These are phyloP conservation scores for Campaea margaritaria DNA, from an alignment of 2,888 invertebrate genomes.

Conservation along the genomic window DNA sequence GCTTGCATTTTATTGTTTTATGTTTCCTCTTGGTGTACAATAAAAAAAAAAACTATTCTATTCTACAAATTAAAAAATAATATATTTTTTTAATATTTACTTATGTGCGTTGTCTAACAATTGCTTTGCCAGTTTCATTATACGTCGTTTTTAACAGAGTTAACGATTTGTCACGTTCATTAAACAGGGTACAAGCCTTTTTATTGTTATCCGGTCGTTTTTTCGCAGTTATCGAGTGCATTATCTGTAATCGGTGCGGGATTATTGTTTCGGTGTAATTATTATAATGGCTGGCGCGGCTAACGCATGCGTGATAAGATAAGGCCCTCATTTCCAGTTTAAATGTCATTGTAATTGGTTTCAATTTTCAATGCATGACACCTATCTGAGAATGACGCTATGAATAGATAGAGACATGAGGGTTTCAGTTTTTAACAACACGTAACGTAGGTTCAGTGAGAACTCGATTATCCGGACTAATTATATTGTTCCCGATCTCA, in stretches of 20 bases:
- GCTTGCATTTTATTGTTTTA: too few relatives aligned
- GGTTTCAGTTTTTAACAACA: too few relatives aligned
- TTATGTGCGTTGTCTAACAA: too few relatives aligned
- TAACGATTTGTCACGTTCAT: not conserved
- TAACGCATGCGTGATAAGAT: slow-evolving; percentile 33
- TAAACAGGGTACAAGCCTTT: not conserved
- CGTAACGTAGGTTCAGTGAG: too few relatives aligned
- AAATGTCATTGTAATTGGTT: slow-evolving; percentile 2
- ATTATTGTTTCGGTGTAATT: slow-evolving; percentile 26
- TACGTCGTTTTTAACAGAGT: too few relatives aligned
- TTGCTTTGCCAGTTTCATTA: too few relatives aligned
- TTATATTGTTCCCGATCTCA: too few relatives aligned
- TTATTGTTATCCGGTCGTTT: not conserved
- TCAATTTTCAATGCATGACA: slow-evolving; percentile 13
- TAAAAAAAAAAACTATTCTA: too few relatives aligned
- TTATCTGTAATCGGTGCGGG: slow-evolving; percentile 14
- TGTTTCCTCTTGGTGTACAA: too few relatives aligned
- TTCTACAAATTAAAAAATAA: too few relatives aligned
- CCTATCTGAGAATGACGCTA: not conserved
- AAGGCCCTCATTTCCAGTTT: slow-evolving; percentile 18
- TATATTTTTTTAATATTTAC: too few relatives aligned
- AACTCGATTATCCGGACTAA: too few relatives aligned
- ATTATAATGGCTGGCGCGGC: slow-evolving; percentile 20
- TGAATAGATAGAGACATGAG: not conserved
- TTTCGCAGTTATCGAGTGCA: not conserved